These are phyloP conservation scores for Sycon ciliatum DNA, from an alignment of 37 sponge, comb jelly and placozoan species.

Conservation along the genomic window DNA sequence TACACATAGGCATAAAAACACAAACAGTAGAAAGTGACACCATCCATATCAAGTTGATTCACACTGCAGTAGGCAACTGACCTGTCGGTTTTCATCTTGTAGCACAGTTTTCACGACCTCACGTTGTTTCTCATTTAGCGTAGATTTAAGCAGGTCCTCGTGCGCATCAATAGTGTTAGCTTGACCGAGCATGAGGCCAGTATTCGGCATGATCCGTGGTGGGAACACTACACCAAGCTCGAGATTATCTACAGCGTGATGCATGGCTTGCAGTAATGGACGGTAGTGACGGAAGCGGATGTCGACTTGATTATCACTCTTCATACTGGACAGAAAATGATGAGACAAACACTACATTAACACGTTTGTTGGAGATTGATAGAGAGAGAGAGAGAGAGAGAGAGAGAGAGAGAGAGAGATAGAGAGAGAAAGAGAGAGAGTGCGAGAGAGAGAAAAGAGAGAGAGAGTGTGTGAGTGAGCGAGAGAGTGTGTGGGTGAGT, in stretches of 20 bases:
- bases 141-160: no score
- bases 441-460: no score
- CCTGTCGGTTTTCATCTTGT: conserved; percentile 41
- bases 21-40: neutral
- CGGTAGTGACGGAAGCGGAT: neutral
- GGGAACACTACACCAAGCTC: conserved; percentile 54
- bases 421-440: no score
- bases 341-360: no score
- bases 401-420: no score
- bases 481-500: no score
- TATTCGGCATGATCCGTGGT: neutral
- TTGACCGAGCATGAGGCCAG: no score
- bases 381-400: no score
- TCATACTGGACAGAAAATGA: neutral
- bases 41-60: neutral
- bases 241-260: conserved; percentile 48
- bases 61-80: conserved; percentile 11
- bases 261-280: neutral
- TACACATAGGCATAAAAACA: neutral
- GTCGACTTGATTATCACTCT: neutral
- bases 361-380: no score
- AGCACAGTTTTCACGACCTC: conserved; percentile 57
- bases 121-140: conserved; percentile 50
- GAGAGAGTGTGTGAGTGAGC: no score
- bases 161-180: no score